Evolutionary conservation across 2,888 invertebrate species (phyloP).

Genomic region (Apocheima hispidaria): DNA sequence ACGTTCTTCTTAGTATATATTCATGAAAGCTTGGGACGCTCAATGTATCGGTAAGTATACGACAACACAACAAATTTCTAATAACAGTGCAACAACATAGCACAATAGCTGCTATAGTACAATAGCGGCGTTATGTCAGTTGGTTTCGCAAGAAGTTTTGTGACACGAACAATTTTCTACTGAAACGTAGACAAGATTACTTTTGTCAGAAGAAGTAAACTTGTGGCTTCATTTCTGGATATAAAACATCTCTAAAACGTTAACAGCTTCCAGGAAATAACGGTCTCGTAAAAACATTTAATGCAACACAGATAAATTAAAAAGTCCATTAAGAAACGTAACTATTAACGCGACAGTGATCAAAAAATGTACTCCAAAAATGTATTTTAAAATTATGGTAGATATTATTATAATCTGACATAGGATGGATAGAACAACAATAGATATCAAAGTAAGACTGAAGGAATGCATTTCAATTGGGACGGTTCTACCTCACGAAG

Average conservation of each 20-base stretch:
- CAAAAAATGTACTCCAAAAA: conserved; percentile 13
- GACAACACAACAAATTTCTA: background rate
- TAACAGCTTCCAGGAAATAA: conserved; percentile 41
- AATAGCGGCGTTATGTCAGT: no score
- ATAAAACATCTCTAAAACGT: conserved; percentile 38
- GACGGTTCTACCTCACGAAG: conserved; percentile 1
- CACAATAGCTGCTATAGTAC: background rate
- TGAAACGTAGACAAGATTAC: background rate
- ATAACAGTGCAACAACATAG: background rate
- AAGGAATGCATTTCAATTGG: background rate
- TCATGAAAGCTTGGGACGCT: conserved; percentile 16
- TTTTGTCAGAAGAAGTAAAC: conserved; percentile 21
- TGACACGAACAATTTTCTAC: background rate
- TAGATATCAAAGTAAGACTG: conserved; percentile 1
- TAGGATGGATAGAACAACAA: conserved; percentile 9
- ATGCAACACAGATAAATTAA: conserved; percentile 37
- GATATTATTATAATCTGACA: conserved; percentile 26
- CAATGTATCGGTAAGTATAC: background rate
- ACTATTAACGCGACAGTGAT: conserved; percentile 33
- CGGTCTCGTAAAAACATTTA: conserved; percentile 37
- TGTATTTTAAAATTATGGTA: background rate
- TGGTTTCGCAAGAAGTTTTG: background rate
- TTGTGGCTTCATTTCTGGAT: conserved; percentile 21
- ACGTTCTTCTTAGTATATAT: conserved; percentile 28
- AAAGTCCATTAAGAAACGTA: conserved; percentile 38